phyloP scores from a whole-genome alignment of 2,113 vertebrate species.

The Limanda limanda region DNA sequence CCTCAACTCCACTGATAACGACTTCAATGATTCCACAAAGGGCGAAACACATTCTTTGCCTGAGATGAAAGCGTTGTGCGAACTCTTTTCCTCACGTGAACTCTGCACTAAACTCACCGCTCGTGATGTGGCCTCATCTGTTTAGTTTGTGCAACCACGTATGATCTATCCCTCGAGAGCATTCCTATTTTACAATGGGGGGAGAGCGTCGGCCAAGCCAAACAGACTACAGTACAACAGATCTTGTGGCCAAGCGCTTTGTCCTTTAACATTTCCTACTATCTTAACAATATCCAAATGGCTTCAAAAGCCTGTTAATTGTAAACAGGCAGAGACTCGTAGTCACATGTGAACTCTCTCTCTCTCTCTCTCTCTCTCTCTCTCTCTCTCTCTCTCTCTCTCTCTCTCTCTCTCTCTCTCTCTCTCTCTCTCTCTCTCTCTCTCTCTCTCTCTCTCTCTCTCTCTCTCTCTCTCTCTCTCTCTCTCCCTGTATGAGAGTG shows the following conservation, averaged over 20 bases:
- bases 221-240: slow-evolving; percentile 12
- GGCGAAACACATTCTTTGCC: neutral
- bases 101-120: neutral
- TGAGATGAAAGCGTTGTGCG: neutral
- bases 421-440: too few species aligned
- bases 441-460: too few species aligned
- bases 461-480: neutral
- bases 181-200: slow-evolving; percentile 13
- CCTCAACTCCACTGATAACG: neutral
- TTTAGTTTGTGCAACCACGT: slow-evolving; percentile 13
- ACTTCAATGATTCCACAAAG: neutral
- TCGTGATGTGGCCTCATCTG: slow-evolving; percentile 6
- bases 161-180: slow-evolving; percentile 8
- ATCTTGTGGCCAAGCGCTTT: slow-evolving; percentile 17
- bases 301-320: neutral
- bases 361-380: too few species aligned
- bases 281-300: slow-evolving; percentile 11
- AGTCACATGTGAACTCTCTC: neutral
- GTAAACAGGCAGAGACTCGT: neutral
- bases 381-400: too few species aligned
- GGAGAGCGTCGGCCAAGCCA: slow-evolving; percentile 24
- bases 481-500: slow-evolving; percentile 14
- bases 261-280: slow-evolving; percentile 30
- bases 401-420: slow-evolving; percentile 2
- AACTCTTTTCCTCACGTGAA: neutral